phyloP scores from a whole-genome alignment of 2,797 vertebrate genomes.

The Phrynocephalus vlangalii region DNA sequence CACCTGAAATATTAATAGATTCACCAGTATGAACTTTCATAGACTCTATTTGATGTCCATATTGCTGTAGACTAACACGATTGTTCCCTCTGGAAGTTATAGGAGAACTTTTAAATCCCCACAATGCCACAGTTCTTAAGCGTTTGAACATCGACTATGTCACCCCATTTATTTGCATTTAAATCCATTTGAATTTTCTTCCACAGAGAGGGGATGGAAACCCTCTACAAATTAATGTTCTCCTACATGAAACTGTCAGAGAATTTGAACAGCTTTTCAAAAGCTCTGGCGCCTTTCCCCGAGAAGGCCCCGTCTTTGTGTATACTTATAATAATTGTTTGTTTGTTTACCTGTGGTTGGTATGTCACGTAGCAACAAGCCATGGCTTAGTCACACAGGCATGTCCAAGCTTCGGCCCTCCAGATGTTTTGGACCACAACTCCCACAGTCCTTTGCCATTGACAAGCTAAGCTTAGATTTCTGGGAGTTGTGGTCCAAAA shows the following conservation, averaged over 20 bases:
- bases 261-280: neutral
- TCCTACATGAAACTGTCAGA: neutral
- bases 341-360: too few species aligned
- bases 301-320: neutral
- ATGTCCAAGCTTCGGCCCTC: too few species aligned
- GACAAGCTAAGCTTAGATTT: too few species aligned
- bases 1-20: neutral
- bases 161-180: too few species aligned
- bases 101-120: neutral
- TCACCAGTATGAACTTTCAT: neutral
- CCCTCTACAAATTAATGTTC: neutral
- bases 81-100: neutral
- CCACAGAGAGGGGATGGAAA: too few species aligned
- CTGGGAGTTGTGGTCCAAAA: too few species aligned
- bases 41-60: neutral
- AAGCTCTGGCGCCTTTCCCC: neutral
- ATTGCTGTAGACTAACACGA: neutral
- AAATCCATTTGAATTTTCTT: too few species aligned
- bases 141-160: neutral
- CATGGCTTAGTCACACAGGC: too few species aligned
- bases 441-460: too few species aligned
- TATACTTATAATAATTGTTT: neutral
- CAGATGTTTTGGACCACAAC: too few species aligned
- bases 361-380: too few species aligned
- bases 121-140: neutral